Evolutionary conservation across 1,140 invertebrate species (phyloP), one percentile per base, ranked within the genome.

Genomic region (Gonatopus flavifemur): DNA sequence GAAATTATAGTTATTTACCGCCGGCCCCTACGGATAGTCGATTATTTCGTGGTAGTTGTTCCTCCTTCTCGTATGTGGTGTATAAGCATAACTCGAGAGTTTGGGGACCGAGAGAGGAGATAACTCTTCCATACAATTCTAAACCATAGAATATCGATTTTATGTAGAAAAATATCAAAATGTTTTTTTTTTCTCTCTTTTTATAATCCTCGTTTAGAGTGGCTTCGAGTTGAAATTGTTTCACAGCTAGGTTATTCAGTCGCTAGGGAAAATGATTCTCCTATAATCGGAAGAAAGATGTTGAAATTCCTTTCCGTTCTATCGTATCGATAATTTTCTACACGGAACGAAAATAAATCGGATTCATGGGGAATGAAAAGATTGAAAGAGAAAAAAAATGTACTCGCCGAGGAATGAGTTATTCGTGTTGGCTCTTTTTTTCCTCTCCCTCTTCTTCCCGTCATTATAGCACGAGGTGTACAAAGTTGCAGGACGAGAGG

Each of bases 1-100:
- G 67, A 76, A 77, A 77, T 76, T 77, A 77, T 76, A 77, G 73
- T 76, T 72, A 77, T 77, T 77, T 76, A 68, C 69, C 67, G 59
- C 55, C 62, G 59, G 62, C 53, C 67, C 63, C 59, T 59, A 61
- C 57, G 66, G 62, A 77, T 71, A 74, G 72, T 74, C 69, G 65
- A 67, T 74, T 72, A 74, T 76, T 74, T 72, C 67, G 69, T 66
- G 52, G 67, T 69, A 72, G 70, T 73, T 67, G 66, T 66, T 18
- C n/a, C 24, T 57, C 32, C 30, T 32, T 52, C 38, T 51, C 18
- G 56, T 41, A n/a, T n/a, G n/a, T n/a, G n/a, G n/a, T n/a, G n/a
- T n/a, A 47, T 47, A 51, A 31, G 40, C 44, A 48, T 57, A 49
- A 55, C 49, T 54, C 55, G 44, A 47, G n/a, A n/a, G n/a, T 44